phyloP scores from a whole-genome alignment of 2,797 vertebrate genomes.

The Tolypeutes matacus region DNA sequence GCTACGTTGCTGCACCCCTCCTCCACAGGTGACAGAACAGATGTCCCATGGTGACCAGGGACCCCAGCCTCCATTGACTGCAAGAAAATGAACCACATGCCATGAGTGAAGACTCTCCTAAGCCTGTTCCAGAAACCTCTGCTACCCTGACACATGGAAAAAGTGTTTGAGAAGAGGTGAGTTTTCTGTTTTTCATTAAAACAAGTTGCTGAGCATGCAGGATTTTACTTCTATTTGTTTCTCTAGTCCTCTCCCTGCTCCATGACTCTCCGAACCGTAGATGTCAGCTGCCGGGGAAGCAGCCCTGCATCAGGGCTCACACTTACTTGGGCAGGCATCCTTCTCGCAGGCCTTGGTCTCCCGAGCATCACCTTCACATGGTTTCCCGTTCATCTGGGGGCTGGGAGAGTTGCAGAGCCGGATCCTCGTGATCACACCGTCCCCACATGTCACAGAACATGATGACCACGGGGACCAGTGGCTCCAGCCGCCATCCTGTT shows the following conservation, averaged over 20 bases:
- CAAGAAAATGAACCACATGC: slow-evolving; percentile 57
- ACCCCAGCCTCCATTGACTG: slow-evolving; percentile 98
- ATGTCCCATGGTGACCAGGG: slow-evolving; percentile 98
- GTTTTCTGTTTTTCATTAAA: slow-evolving; percentile 55
- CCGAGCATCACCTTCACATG: slow-evolving; percentile 95
- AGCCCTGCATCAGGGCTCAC: background rate
- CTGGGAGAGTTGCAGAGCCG: slow-evolving; percentile 99
- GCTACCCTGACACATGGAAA: background rate
- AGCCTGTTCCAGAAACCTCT: background rate
- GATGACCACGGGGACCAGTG: slow-evolving; percentile 99
- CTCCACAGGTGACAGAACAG: slow-evolving; percentile 96
- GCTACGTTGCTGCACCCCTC: slow-evolving; percentile 94
- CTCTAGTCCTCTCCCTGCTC: background rate
- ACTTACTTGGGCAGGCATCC: slow-evolving; percentile 95
- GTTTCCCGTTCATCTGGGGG: slow-evolving; percentile 96
- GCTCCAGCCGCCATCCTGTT: slow-evolving; percentile 98
- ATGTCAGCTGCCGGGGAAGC: background rate
- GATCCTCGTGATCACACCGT: slow-evolving; percentile 96
- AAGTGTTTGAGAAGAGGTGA: background rate
- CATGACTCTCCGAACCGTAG: background rate
- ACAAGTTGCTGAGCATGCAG: slow-evolving; percentile 46
- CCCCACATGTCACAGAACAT: slow-evolving; percentile 97
- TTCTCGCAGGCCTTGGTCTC: slow-evolving; percentile 94
- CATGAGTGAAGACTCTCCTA: background rate
- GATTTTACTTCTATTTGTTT: slow-evolving; percentile 58